Evolutionary conservation across 2,797 vertebrate genomes (phyloP).

Genomic region (Leptoclinus maculatus): DNA sequence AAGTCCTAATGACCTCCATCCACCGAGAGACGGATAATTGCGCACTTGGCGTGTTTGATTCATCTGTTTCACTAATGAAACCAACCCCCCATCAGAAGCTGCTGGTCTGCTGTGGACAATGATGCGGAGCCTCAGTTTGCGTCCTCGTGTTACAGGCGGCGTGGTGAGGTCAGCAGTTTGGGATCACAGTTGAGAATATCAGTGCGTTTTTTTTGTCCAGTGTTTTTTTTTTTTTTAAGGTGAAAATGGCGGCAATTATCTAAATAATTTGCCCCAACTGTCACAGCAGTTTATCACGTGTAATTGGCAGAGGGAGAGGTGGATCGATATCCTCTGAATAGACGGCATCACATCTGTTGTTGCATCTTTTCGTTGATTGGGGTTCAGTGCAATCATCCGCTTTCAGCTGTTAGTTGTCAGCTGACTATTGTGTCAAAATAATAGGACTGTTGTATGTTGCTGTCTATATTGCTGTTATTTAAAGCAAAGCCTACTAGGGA

Average conservation of each 20-base stretch:
- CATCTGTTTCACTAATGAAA: conserved; percentile 71
- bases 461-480: conserved; percentile 3
- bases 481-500: background rate
- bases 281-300: conserved; percentile 67
- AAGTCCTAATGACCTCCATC: conserved; percentile 73
- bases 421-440: conserved; percentile 51
- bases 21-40: conserved; percentile 71
- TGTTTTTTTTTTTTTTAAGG: conserved; percentile 8
- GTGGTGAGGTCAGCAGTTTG: conserved; percentile 7
- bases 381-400: conserved; percentile 48
- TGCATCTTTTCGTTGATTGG: conserved; percentile 53
- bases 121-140: conserved; percentile 1
- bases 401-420: conserved; percentile 25
- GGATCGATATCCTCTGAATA: conserved; percentile 76
- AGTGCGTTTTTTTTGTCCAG: conserved; percentile 9
- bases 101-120: conserved; percentile 32
- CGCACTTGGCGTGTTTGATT: conserved; percentile 74
- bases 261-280: conserved; percentile 55
- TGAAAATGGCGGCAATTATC: conserved; percentile 56
- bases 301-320: conserved; percentile 65
- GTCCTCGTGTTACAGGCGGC: background rate
- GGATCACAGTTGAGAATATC: conserved; percentile 14
- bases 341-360: conserved; percentile 68
- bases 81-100: conserved; percentile 46
- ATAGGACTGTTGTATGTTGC: conserved; percentile 29